Percentiles rank a stretch among this genome's conserved stretches.
phyloP scores from a whole-genome alignment of 2,888 invertebrate species.

The Dichetophora obliterata region DNA sequence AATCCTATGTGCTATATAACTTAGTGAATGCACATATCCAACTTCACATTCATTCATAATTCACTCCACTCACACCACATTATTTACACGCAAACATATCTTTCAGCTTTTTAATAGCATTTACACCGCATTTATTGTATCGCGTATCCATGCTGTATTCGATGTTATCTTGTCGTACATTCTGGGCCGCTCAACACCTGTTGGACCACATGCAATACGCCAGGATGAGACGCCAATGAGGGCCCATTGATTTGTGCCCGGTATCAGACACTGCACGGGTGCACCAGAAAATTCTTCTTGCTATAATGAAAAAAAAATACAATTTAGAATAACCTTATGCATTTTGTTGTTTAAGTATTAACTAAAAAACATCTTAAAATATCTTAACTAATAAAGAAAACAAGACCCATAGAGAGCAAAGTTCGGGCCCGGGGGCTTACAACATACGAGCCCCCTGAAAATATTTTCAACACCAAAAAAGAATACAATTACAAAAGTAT shows the following conservation, averaged over 20 bases:
- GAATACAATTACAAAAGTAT: too few relatives aligned
- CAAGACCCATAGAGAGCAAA: too few relatives aligned
- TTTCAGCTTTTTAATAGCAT: not conserved
- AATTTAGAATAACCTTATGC: not conserved
- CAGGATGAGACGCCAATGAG: conserved; percentile 85
- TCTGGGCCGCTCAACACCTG: conserved; percentile 82
- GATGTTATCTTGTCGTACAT: conserved; percentile 87
- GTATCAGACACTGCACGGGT: conserved; percentile 84
- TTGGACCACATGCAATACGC: conserved; percentile 87
- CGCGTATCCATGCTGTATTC: conserved; percentile 87
- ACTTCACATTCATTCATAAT: not conserved
- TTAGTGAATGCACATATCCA: not conserved
- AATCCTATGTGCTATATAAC: not conserved
- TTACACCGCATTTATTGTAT: conserved; percentile 75
- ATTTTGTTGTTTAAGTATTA: too few relatives aligned
- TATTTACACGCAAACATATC: conserved; percentile 10
- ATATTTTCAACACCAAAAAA: too few relatives aligned
- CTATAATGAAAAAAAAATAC: conserved; percentile 68
- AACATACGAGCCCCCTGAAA: too few relatives aligned
- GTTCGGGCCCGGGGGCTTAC: too few relatives aligned
- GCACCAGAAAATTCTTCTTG: conserved; percentile 91
- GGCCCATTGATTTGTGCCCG: conserved; percentile 81
- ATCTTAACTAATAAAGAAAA: too few relatives aligned
- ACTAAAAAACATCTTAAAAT: too few relatives aligned
- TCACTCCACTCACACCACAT: not conserved